Percentiles rank a stretch among this genome's conserved stretches.
Conservation (phyloP, 2,888 invertebrate species). For the Auanema sp. region DNA sequence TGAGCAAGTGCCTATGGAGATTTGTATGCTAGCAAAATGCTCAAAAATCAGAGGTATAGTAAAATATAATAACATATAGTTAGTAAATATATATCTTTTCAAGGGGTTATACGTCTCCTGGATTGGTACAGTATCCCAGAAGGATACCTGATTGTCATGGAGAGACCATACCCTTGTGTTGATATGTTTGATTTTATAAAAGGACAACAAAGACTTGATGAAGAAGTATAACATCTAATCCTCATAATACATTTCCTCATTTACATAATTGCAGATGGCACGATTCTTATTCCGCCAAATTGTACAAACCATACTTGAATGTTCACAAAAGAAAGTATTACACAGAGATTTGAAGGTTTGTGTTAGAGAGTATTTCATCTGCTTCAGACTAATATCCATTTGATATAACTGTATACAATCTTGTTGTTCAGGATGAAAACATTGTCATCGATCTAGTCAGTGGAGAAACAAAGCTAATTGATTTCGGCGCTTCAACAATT, state of each 20-base stretch:
- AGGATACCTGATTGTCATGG: constrained; percentile 62
- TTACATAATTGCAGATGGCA: constrained; percentile 35
- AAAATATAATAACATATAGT: neutral
- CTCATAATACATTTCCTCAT: neutral
- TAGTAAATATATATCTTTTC: neutral
- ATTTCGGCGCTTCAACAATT: constrained; percentile 60
- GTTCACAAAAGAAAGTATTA: constrained; percentile 50
- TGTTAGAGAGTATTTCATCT: constrained; percentile 3
- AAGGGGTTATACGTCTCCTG: constrained; percentile 55
- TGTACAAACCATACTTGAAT: constrained; percentile 51
- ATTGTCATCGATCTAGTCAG: constrained; percentile 57
- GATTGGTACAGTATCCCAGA: constrained; percentile 62
- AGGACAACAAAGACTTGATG: constrained; percentile 48
- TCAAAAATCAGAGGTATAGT: constrained; percentile 36
- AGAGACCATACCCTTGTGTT: constrained; percentile 57
- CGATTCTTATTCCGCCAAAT: constrained; percentile 59
- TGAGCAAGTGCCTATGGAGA: constrained; percentile 61
- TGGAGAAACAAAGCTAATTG: constrained; percentile 58
- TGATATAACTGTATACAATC: constrained; percentile 1
- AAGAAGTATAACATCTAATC: constrained; percentile 30
- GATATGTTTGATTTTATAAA: constrained; percentile 61
- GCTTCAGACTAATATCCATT: neutral
- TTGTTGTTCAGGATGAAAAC: constrained; percentile 55
- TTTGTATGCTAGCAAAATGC: constrained; percentile 57
- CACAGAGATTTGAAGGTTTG: constrained; percentile 59